Percentiles rank a stretch among this genome's conserved stretches.
phyloP scores from a whole-genome alignment of 2,888 invertebrate species.

The Liodrosophila aerea region DNA sequence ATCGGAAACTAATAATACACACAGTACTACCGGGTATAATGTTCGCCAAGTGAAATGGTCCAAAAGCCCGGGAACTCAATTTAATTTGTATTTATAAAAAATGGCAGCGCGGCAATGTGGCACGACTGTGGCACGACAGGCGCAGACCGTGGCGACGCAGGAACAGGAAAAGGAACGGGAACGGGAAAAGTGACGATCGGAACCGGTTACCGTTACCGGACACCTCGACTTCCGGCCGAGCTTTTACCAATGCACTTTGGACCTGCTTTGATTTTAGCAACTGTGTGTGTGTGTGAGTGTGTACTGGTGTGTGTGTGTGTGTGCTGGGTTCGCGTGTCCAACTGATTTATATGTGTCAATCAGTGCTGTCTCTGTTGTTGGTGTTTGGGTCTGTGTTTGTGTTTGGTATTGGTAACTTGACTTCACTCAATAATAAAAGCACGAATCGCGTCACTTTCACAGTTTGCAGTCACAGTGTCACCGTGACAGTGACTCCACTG shows the following conservation, averaged over 20 bases:
- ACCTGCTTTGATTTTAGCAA: conserved; percentile 45
- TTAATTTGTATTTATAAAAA: conserved; percentile 65
- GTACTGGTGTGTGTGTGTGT: conserved; percentile 22
- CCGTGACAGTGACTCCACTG: background rate
- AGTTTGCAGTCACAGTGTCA: too few relatives aligned
- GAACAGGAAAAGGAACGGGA: conserved; percentile 83
- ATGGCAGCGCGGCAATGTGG: too few relatives aligned
- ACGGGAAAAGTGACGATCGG: conserved; percentile 83
- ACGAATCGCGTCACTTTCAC: conserved; percentile 61
- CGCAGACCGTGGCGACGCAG: conserved; percentile 56
- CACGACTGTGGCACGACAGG: conserved; percentile 16
- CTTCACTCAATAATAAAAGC: conserved; percentile 15
- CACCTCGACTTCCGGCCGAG: conserved; percentile 83
- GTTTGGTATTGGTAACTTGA: conserved; percentile 9
- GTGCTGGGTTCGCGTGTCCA: conserved; percentile 34
- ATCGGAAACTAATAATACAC: conserved; percentile 68
- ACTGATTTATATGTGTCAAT: conserved; percentile 64
- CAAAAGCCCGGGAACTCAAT: conserved; percentile 41
- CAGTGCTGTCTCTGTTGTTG: conserved; percentile 21
- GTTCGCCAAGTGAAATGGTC: conserved; percentile 32
- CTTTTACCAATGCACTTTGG: conserved; percentile 76
- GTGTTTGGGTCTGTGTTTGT: conserved; percentile 16
- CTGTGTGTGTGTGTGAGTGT: too few relatives aligned
- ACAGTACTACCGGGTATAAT: conserved; percentile 8
- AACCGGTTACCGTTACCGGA: conserved; percentile 84